Evolutionary conservation across 2,113 vertebrate species (phyloP), one percentile per base, ranked within the genome.

Genomic region (Mus pahari): DNA sequence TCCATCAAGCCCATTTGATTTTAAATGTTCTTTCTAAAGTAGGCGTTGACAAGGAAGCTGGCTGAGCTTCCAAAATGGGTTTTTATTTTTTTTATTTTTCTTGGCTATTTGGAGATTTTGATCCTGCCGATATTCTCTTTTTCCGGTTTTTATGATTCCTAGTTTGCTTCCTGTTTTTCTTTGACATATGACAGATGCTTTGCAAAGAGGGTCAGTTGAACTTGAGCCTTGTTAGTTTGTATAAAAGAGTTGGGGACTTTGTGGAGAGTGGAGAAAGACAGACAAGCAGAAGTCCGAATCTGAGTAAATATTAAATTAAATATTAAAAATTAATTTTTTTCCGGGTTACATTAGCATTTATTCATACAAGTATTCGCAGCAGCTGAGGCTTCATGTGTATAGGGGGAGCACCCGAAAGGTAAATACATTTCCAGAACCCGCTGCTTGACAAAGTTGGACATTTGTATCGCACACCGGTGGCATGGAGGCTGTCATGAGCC

Each of bases 111-210:
- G 70, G 66, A 77, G 33, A 42, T 96, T 96, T 97, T 97, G 91
- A 95, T 91, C 89, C 86, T 62, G 33, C 83, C 81, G 53, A 33
- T 94, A 8, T 68, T 97, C 70, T 58, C 16, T 96, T 97, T 77
- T 68, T 78, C 81, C 94, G 81, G 71, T 28, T 89, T 91, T 16
- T 92, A 9, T 3, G 86, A 31, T 95, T 95, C 16, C 17, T 62
- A 58, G 68, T 42, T 86, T 93, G 83, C 87, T 93, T 95, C 45
- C 9, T 92, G 55, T 93, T 84, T 58, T 92, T 26, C 66, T 94
- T 94, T 89, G 96, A 50, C 74, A 62, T 88, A 42, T 22, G 83
- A 94, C 86, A 94, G 96, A 90, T 94, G 89, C 53, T 64, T 92
- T 84, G 55, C 87, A 53, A 45, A 73, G 48, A 68, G 36, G 50